These are phyloP conservation scores for Meloidogyne hapla DNA, from an alignment of 1,140 invertebrate genomes.

Conservation along the genomic window DNA sequence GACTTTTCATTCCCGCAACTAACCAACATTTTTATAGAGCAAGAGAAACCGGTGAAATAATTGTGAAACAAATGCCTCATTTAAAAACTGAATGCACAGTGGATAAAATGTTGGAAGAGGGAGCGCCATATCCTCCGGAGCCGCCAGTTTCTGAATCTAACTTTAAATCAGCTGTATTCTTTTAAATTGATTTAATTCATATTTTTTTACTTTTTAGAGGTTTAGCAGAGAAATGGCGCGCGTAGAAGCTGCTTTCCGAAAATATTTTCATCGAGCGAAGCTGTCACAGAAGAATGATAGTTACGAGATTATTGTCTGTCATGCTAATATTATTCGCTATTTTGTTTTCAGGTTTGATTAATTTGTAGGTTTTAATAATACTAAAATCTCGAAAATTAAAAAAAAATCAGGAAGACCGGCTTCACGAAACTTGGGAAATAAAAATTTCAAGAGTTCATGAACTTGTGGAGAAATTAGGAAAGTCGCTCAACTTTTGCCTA, in stretches of 20 bases:
- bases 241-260: conserved; percentile 92
- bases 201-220: too few species aligned
- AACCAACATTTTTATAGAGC: too few species aligned
- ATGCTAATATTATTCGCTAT: conserved; percentile 76
- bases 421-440: too few species aligned
- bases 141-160: too few species aligned
- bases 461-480: too few species aligned
- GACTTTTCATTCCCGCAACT: too few species aligned
- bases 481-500: too few species aligned
- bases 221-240: conserved; percentile 87
- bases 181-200: too few species aligned
- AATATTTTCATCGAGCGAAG: conserved; percentile 86
- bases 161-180: too few species aligned
- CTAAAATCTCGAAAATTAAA: not conserved
- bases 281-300: conserved; percentile 78
- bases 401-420: conserved; percentile 12
- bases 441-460: too few species aligned
- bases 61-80: conserved; percentile 69
- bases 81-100: conserved; percentile 8
- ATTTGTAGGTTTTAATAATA: too few species aligned
- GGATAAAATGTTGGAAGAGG: conserved; percentile 77
- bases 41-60: conserved; percentile 82
- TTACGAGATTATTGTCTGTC: conserved; percentile 90
- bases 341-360: too few species aligned
- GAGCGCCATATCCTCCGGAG: conserved; percentile 76